A percentile compares a stretch with the other conserved stretches of the same genome.
Evolutionary conservation across 2,888 invertebrate genomes (phyloP).

Genomic region (Macaria notata): DNA sequence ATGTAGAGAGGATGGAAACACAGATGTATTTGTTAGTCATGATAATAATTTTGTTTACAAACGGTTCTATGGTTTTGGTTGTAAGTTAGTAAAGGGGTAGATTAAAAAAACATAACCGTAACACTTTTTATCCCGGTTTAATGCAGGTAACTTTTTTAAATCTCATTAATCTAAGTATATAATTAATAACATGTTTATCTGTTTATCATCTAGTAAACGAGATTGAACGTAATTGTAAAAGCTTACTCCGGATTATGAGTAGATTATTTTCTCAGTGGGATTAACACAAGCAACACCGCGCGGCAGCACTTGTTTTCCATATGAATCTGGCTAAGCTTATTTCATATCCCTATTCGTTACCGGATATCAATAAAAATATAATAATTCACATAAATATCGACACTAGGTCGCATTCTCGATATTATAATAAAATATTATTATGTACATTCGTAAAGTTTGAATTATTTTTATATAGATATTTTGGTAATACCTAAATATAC

Average conservation of each 20-base stretch:
- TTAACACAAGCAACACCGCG: neutral
- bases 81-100: neutral
- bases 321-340: too few species aligned
- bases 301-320: neutral
- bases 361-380: slow-evolving; percentile 18
- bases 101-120: slow-evolving; percentile 7
- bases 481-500: too few species aligned
- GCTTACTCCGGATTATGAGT: too few species aligned
- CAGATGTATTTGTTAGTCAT: neutral
- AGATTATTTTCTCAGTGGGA: too few species aligned
- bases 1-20: neutral
- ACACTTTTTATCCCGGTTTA: neutral
- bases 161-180: neutral
- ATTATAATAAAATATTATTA: slow-evolving; percentile 1
- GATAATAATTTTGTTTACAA: slow-evolving; percentile 2
- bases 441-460: slow-evolving; percentile 11
- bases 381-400: slow-evolving; percentile 24
- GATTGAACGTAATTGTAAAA: too few species aligned
- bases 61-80: slow-evolving; percentile 8
- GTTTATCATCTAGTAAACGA: too few species aligned
- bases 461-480: slow-evolving; percentile 6
- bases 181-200: neutral
- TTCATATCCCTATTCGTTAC: neutral
- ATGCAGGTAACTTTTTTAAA: neutral
- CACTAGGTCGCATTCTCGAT: slow-evolving; percentile 6